Percentiles rank a stretch among this genome's conserved stretches.
Evolutionary conservation across 1,140 invertebrate species (phyloP).

Genomic region (Scaptomyza graminum): DNA sequence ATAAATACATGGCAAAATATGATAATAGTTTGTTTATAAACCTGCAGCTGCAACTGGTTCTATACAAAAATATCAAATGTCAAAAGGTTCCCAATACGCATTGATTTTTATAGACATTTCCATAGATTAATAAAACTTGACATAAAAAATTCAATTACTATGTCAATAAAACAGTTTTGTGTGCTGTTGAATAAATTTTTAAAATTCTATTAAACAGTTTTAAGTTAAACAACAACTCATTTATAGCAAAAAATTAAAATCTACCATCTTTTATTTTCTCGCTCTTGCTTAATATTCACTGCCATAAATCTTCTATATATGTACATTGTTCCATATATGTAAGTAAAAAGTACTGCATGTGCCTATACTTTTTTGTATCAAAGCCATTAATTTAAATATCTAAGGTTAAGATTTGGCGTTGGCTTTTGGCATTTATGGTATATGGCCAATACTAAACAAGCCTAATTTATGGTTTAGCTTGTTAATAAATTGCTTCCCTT

Average conservation of each 20-base stretch:
- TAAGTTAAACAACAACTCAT: too few relatives aligned
- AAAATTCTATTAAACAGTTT: too few relatives aligned
- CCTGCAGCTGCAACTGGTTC: slow-evolving; percentile 22
- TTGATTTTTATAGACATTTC: too few relatives aligned
- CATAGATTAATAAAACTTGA: too few relatives aligned
- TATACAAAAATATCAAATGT: slow-evolving; percentile 35
- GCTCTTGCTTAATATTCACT: too few relatives aligned
- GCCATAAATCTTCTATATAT: background rate
- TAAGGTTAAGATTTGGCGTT: slow-evolving; percentile 45
- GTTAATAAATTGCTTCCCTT: slow-evolving; percentile 21
- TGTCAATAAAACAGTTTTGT: too few relatives aligned
- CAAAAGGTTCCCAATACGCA: slow-evolving; percentile 48
- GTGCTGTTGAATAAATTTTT: too few relatives aligned
- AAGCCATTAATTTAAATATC: slow-evolving; percentile 6
- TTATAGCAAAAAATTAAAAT: background rate
- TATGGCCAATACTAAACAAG: slow-evolving; percentile 46
- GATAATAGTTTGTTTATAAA: slow-evolving; percentile 40
- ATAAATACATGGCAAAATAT: slow-evolving; percentile 63
- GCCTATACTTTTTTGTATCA: background rate
- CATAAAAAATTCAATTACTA: too few relatives aligned
- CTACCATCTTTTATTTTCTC: too few relatives aligned
- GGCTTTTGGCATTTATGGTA: slow-evolving; percentile 48
- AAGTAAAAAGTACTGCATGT: slow-evolving; percentile 3
- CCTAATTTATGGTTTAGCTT: slow-evolving; percentile 53
- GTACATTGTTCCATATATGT: slow-evolving; percentile 9